Evolutionary conservation across 2,888 invertebrate genomes (phyloP).

Genomic region (Acanthopleura granulata): DNA sequence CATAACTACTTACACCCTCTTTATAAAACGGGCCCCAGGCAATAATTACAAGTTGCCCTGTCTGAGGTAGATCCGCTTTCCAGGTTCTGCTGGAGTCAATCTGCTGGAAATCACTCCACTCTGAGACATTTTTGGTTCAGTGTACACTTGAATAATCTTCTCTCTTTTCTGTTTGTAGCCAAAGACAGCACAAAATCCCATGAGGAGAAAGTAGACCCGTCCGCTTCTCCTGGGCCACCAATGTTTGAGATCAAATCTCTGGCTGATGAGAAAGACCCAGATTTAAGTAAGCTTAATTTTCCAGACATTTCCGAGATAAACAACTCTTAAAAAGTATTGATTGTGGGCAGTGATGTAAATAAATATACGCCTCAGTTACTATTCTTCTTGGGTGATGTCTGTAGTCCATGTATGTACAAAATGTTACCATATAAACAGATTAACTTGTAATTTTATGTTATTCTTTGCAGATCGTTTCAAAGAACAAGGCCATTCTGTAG

Average conservation of each 20-base stretch:
- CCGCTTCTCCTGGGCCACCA: slow-evolving; percentile 1
- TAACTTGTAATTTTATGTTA: neutral
- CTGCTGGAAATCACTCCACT: too few species aligned
- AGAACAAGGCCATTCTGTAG: slow-evolving; percentile 38
- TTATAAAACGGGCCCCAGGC: too few species aligned
- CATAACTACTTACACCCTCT: too few species aligned
- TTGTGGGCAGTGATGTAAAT: too few species aligned
- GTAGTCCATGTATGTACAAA: neutral
- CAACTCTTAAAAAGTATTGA: too few species aligned
- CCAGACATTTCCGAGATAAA: too few species aligned
- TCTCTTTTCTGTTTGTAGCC: neutral
- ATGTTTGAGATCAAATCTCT: slow-evolving; percentile 17
- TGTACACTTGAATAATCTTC: neutral
- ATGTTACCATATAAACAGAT: neutral
- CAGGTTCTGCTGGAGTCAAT: too few species aligned
- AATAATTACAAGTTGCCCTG: too few species aligned
- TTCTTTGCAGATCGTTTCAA: slow-evolving; percentile 7
- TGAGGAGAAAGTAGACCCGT: neutral
- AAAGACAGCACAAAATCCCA: neutral
- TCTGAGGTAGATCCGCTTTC: too few species aligned
- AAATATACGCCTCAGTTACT: too few species aligned
- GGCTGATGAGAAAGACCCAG: slow-evolving; percentile 19
- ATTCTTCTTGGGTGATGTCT: too few species aligned
- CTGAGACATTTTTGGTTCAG: too few species aligned
- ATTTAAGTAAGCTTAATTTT: slow-evolving; percentile 9